A percentile compares a stretch with the other conserved stretches of the same genome.
phyloP scores from a whole-genome alignment of 2,113 vertebrate genomes.

The Eonycteris spelaea region DNA sequence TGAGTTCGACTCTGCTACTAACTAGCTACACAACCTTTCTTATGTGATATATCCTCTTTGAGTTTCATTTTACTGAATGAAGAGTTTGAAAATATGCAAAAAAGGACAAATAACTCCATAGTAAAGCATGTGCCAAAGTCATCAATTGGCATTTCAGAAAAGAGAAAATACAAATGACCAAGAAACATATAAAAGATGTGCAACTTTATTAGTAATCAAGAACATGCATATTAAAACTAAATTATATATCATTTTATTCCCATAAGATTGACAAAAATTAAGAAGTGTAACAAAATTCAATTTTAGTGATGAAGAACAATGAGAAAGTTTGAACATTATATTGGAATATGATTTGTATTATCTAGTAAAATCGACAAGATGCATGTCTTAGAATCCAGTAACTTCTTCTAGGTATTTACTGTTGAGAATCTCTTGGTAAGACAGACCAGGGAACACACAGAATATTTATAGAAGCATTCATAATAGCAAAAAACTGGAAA shows the following conservation, averaged over 20 bases:
- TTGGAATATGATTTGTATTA: neutral
- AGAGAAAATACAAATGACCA: neutral
- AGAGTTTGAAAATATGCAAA: neutral
- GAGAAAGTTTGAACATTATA: neutral
- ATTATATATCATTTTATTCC: neutral
- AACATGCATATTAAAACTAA: neutral
- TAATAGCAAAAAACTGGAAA: conserved; percentile 28
- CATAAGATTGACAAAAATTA: conserved; percentile 19
- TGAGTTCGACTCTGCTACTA: neutral
- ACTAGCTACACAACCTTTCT: neutral
- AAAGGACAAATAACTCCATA: neutral
- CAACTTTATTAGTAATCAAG: conserved; percentile 7
- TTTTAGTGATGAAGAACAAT: neutral
- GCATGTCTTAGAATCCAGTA: neutral
- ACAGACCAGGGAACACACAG: neutral
- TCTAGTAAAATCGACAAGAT: conserved; percentile 10
- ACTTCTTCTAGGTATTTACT: neutral
- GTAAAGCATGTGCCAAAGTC: neutral
- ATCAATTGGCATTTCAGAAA: conserved; percentile 26
- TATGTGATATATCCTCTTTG: neutral
- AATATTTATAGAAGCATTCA: neutral
- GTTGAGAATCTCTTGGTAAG: neutral
- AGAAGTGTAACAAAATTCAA: neutral
- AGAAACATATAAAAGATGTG: neutral
- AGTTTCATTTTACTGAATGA: conserved; percentile 3